Conservation (phyloP, 1,140 invertebrate species). For the Brachionus angularis region DNA sequence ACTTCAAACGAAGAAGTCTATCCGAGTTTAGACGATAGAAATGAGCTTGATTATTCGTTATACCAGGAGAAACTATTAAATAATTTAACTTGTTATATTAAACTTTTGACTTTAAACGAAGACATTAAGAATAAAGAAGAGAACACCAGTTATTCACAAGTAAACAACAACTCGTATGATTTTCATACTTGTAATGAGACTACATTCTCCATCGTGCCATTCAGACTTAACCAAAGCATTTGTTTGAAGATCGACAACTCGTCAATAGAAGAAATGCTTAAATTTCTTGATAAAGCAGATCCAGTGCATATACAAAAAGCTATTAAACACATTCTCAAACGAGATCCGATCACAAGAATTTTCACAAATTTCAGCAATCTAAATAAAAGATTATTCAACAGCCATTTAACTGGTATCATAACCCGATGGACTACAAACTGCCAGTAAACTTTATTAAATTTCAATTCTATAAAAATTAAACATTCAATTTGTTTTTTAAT, state of each 20-base stretch:
- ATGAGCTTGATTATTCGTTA: background rate
- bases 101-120: slow-evolving; percentile 1
- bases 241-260: too few species aligned
- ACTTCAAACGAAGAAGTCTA: background rate
- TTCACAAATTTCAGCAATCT: slow-evolving; percentile 15
- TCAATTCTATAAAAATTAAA: background rate
- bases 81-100: background rate
- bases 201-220: background rate
- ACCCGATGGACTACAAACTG: slow-evolving; percentile 13
- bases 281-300: background rate
- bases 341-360: slow-evolving; percentile 19
- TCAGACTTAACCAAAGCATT: too few species aligned
- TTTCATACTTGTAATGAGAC: slow-evolving; percentile 2
- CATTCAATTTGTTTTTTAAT: background rate
- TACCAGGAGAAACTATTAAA: background rate
- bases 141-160: too few species aligned
- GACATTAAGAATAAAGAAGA: too few species aligned
- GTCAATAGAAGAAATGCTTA: background rate
- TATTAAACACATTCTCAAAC: background rate
- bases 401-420: background rate
- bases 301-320: background rate
- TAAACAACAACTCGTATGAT: too few species aligned
- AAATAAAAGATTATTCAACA: slow-evolving; percentile 11
- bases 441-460: background rate
- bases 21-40: background rate